These are phyloP conservation scores for Pangasius macronema DNA, from an alignment of 2,797 vertebrate species.

Conservation along the genomic window DNA sequence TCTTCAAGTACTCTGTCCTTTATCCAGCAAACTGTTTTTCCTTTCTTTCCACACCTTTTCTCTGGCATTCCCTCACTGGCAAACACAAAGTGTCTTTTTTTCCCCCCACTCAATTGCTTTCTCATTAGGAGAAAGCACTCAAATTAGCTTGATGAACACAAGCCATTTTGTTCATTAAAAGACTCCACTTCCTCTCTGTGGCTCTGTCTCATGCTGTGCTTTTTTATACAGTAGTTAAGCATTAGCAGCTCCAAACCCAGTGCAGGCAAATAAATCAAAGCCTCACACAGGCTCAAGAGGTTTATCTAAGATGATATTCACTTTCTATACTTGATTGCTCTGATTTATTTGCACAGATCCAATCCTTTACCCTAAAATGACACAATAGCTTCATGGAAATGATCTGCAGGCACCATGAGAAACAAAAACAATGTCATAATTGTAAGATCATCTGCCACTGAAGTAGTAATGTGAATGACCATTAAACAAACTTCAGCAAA, in stretches of 20 bases:
- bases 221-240: not conserved
- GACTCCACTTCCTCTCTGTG: not conserved
- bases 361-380: not conserved
- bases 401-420: not conserved
- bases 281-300: not conserved
- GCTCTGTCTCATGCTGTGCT: not conserved
- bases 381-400: not conserved
- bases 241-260: not conserved
- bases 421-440: not conserved
- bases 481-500: not conserved
- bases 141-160: constrained; percentile 22
- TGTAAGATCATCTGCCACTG: not conserved
- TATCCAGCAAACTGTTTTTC: not conserved
- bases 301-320: not conserved
- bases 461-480: not conserved
- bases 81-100: constrained; percentile 18
- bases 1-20: not conserved
- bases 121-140: constrained; percentile 35
- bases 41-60: constrained; percentile 18
- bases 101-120: constrained; percentile 30
- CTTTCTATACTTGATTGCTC: not conserved
- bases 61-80: constrained; percentile 3
- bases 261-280: not conserved
- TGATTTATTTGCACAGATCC: not conserved
- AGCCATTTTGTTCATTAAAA: constrained; percentile 2